Conservation (phyloP, 1,140 invertebrate genomes). For the Diabrotica undecimpunctata region DNA sequence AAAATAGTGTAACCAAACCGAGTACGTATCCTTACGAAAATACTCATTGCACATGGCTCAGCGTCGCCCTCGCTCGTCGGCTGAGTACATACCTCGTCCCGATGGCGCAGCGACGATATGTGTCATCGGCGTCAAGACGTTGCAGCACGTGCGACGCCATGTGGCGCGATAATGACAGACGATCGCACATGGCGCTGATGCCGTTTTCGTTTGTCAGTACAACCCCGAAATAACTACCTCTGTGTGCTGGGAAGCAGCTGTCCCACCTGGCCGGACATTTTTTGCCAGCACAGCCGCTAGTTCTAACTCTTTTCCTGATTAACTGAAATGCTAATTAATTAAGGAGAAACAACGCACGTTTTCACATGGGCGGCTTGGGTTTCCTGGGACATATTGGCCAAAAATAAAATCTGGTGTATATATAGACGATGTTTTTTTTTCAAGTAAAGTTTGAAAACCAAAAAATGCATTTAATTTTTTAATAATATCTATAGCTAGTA, state of each 20-base stretch:
- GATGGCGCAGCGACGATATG: constrained; percentile 18
- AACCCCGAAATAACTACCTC: constrained; percentile 36
- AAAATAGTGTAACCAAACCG: too few relatives aligned
- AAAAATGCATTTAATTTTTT: too few relatives aligned
- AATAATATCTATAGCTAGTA: too few relatives aligned
- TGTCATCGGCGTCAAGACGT: constrained; percentile 37
- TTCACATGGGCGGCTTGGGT: too few relatives aligned
- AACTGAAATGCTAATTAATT: constrained; percentile 31
- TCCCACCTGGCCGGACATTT: constrained; percentile 42
- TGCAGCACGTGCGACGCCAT: constrained; percentile 39
- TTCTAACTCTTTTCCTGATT: constrained; percentile 31
- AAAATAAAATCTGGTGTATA: too few relatives aligned
- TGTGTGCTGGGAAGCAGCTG: constrained; percentile 37
- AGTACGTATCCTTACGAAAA: too few relatives aligned
- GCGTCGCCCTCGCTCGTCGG: too few relatives aligned
- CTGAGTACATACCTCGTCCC: background rate
- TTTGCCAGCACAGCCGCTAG: constrained; percentile 26
- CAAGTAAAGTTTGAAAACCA: too few relatives aligned
- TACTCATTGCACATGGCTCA: too few relatives aligned
- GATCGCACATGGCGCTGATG: constrained; percentile 25
- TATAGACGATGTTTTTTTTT: too few relatives aligned
- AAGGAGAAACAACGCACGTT: constrained; percentile 2
- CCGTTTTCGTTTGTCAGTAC: constrained; percentile 32
- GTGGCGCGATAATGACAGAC: constrained; percentile 37
- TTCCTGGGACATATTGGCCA: too few relatives aligned